phyloP scores from a whole-genome alignment of 2,888 invertebrate species.

The Gnatocerus cornutus region DNA sequence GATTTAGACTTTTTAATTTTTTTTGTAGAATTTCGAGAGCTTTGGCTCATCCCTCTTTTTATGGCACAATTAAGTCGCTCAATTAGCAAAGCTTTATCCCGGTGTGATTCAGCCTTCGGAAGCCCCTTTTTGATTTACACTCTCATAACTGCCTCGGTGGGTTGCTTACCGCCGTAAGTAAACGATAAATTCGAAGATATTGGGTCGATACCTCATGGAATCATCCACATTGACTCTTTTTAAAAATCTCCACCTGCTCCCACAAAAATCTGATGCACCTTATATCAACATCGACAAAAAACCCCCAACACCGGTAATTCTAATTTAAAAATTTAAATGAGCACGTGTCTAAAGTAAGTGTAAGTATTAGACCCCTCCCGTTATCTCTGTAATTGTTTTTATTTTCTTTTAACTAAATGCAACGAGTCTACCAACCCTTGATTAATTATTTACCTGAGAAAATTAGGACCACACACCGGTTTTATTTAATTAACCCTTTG shows the following conservation, averaged over 20 bases:
- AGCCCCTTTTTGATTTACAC: conserved; percentile 10
- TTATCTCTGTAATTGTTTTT: conserved; percentile 47
- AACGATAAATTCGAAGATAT: conserved; percentile 36
- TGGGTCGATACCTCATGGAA: conserved; percentile 11
- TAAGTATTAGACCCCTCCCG: conserved; percentile 43
- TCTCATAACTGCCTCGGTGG: conserved; percentile 14
- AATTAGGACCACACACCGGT: conserved; percentile 49
- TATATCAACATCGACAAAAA: conserved; percentile 56
- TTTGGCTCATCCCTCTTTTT: too few species aligned
- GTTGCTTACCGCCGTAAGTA: conserved; percentile 13
- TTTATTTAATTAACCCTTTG: conserved; percentile 46
- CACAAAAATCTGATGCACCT: conserved; percentile 54
- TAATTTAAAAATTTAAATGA: conserved; percentile 59
- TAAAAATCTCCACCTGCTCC: conserved; percentile 55
- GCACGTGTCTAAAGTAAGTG: conserved; percentile 52
- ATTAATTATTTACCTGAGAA: conserved; percentile 46
- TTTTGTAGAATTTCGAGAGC: too few species aligned
- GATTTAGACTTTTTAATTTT: too few species aligned
- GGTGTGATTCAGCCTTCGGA: conserved; percentile 27
- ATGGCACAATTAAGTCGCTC: too few species aligned
- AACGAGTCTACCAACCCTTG: conserved; percentile 36
- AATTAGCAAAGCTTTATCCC: background rate
- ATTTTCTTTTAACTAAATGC: conserved; percentile 35
- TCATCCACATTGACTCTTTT: conserved; percentile 14
- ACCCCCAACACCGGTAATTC: conserved; percentile 55